These are phyloP conservation scores for Geodia barretti DNA, from an alignment of 37 sponge, comb jelly and placozoan genomes.

Conservation along the genomic window DNA sequence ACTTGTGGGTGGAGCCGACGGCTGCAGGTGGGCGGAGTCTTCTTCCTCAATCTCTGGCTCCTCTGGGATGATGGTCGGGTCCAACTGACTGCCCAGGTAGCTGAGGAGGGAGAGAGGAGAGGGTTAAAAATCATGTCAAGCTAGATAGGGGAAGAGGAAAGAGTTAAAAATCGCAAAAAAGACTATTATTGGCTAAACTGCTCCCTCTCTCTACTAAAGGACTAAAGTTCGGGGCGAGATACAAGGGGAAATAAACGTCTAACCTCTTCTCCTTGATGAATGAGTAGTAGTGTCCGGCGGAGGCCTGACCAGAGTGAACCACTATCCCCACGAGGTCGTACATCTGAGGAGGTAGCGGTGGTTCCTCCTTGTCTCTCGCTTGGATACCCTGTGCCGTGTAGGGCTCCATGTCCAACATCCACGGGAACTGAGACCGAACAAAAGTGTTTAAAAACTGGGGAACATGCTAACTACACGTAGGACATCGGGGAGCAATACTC, in stretches of 20 bases:
- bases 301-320: conserved; percentile 95
- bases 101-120: too few species aligned
- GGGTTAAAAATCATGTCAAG: background rate
- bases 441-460: too few species aligned
- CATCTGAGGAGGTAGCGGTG: too few species aligned
- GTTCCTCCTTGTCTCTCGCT: conserved; percentile 48
- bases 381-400: conserved; percentile 86
- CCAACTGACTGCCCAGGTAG: too few species aligned
- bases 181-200: background rate
- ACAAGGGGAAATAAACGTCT: conserved; percentile 5
- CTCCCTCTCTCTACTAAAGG: background rate
- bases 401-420: conserved; percentile 87
- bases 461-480: background rate
- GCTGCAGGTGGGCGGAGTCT: too few species aligned
- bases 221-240: too few species aligned
- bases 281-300: conserved; percentile 97
- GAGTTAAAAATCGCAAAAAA: too few species aligned
- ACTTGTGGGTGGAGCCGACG: background rate
- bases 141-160: background rate
- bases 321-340: conserved; percentile 88
- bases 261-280: conserved; percentile 87
- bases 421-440: conserved; percentile 69
- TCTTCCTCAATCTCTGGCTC: too few species aligned
- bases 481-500: background rate
- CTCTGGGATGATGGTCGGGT: conserved; percentile 18